Evolutionary conservation across 2,888 invertebrate species (phyloP).

Genomic region (Azorinus chamasolen): DNA sequence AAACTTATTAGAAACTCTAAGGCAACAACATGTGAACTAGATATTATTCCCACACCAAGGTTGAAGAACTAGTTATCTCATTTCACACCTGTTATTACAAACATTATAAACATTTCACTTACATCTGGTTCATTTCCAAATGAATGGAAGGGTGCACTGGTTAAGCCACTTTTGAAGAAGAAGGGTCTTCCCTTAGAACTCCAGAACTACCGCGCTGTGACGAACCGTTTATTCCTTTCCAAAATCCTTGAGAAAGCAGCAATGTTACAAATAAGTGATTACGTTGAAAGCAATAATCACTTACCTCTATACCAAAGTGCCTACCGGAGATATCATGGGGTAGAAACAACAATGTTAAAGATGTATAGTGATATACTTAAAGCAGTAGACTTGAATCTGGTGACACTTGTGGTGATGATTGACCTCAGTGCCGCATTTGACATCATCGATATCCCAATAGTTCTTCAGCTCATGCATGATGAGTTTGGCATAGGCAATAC

Average conservation of each 20-base stretch:
- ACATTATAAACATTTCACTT: conserved; percentile 22
- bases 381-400: too few relatives aligned
- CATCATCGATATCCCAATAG: too few relatives aligned
- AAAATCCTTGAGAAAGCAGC: conserved; percentile 47
- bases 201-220: conserved; percentile 39
- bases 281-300: conserved; percentile 22
- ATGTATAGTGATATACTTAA: too few relatives aligned
- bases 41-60: conserved; percentile 25
- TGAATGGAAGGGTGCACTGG: conserved; percentile 37
- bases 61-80: conserved; percentile 18
- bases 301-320: conserved; percentile 35
- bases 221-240: conserved; percentile 41
- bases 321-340: neutral
- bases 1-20: conserved; percentile 15
- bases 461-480: too few relatives aligned
- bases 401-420: too few relatives aligned
- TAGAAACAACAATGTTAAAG: too few relatives aligned
- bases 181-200: conserved; percentile 35
- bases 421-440: too few relatives aligned
- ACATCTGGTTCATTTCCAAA: conserved; percentile 24
- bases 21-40: conserved; percentile 32
- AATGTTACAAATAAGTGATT: conserved; percentile 14
- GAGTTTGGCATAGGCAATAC: too few relatives aligned
- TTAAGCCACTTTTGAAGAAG: conserved; percentile 48
- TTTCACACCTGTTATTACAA: conserved; percentile 28